Percentiles rank a stretch among this genome's conserved stretches.
phyloP scores from a whole-genome alignment of 2,113 vertebrate species.

The Rhegmatorhina hoffmannsi region DNA sequence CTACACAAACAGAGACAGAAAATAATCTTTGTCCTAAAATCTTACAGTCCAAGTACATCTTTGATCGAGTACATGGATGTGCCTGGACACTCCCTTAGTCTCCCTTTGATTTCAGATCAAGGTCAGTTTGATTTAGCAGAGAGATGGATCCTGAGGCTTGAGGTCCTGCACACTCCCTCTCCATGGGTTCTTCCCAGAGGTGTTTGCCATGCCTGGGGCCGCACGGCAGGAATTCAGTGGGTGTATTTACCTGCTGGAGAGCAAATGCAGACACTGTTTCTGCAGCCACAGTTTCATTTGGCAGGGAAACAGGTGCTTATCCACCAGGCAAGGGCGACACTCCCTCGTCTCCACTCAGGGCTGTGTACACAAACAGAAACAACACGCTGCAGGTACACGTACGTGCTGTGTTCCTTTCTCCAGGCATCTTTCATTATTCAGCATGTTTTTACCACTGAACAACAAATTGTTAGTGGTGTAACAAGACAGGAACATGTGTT shows the following conservation, averaged over 20 bases:
- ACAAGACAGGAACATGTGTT: slow-evolving; percentile 63
- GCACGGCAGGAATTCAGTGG: not conserved
- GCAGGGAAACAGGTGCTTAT: slow-evolving; percentile 27
- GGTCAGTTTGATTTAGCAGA: not conserved
- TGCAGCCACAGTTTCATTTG: slow-evolving; percentile 60
- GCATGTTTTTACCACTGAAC: slow-evolving; percentile 56
- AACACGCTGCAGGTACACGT: slow-evolving; percentile 15
- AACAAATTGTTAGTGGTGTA: slow-evolving; percentile 66
- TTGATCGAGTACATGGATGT: not conserved
- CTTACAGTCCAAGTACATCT: not conserved
- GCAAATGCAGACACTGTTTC: not conserved
- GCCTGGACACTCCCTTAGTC: not conserved
- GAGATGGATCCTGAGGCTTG: not conserved
- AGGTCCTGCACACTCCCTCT: not conserved
- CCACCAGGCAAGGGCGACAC: slow-evolving; percentile 37
- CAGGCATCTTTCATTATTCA: slow-evolving; percentile 74
- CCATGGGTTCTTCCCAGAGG: not conserved
- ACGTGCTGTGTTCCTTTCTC: slow-evolving; percentile 40
- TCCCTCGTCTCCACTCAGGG: slow-evolving; percentile 32
- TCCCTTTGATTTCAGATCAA: not conserved
- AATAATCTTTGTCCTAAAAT: not conserved
- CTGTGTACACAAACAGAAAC: slow-evolving; percentile 57
- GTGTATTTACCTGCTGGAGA: slow-evolving; percentile 42
- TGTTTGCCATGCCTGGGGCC: not conserved
- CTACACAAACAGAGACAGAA: slow-evolving; percentile 10